phyloP scores from a whole-genome alignment of 2,888 invertebrate genomes.

The Ormyrus labotus region DNA sequence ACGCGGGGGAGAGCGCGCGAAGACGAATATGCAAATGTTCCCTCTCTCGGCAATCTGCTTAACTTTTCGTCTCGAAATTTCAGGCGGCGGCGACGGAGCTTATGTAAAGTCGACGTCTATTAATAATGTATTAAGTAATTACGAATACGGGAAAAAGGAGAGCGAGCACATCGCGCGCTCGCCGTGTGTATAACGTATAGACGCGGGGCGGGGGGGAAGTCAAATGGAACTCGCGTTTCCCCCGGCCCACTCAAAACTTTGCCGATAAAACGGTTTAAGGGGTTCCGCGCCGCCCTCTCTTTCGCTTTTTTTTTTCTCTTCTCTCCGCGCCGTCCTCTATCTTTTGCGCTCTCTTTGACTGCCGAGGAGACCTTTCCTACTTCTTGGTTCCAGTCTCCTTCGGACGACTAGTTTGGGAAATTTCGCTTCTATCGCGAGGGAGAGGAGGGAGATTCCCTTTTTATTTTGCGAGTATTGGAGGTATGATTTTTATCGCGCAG shows the following conservation, averaged over 20 bases:
- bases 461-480: too few species aligned
- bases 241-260: conserved; percentile 64
- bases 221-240: conserved; percentile 56
- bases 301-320: too few species aligned
- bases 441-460: too few species aligned
- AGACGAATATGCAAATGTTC: conserved; percentile 69
- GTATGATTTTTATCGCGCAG: too few species aligned
- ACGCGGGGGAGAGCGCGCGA: conserved; percentile 23
- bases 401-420: too few species aligned
- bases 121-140: conserved; percentile 74
- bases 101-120: conserved; percentile 72
- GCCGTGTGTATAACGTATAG: too few species aligned
- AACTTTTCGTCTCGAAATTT: conserved; percentile 70
- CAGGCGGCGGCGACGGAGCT: conserved; percentile 64
- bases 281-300: neutral
- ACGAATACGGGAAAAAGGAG: conserved; percentile 64
- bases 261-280: conserved; percentile 63
- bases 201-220: conserved; percentile 23
- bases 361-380: neutral
- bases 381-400: neutral
- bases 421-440: too few species aligned
- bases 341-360: neutral
- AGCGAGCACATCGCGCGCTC: conserved; percentile 3
- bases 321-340: too few species aligned
- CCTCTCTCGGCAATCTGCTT: conserved; percentile 67